Conservation (phyloP, 2,113 vertebrate genomes). For the Lates calcarifer region DNA sequence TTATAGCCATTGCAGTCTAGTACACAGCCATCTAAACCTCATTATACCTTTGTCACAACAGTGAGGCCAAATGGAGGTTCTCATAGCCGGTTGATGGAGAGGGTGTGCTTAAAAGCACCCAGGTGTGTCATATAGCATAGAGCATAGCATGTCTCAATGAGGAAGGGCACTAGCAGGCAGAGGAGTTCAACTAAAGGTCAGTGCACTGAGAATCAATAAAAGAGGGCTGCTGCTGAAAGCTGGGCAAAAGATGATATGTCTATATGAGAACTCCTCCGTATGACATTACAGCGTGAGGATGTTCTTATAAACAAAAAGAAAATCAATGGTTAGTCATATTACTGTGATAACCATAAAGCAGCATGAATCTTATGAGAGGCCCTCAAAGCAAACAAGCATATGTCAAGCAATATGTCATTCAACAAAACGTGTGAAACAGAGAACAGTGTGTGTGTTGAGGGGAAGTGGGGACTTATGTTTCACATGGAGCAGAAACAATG, state of each 20-base stretch:
- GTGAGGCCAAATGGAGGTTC: constrained; percentile 84
- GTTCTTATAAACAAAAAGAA: constrained; percentile 50
- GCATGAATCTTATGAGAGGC: constrained; percentile 26
- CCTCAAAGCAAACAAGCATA: constrained; percentile 25
- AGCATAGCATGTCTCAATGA: constrained; percentile 73
- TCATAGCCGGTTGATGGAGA: constrained; percentile 84
- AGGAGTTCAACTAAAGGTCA: constrained; percentile 84
- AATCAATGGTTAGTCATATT: constrained; percentile 55
- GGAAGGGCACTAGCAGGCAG: constrained; percentile 68
- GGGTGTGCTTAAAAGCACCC: constrained; percentile 85
- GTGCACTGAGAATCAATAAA: constrained; percentile 75
- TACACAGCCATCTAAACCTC: constrained; percentile 85
- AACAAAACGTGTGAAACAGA: constrained; percentile 4
- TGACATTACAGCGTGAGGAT: constrained; percentile 49
- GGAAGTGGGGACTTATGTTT: constrained; percentile 4
- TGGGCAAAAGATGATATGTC: constrained; percentile 60
- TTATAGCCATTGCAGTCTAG: constrained; percentile 76
- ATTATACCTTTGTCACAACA: constrained; percentile 85
- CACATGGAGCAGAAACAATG: neutral
- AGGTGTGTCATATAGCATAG: constrained; percentile 84
- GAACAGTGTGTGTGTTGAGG: neutral
- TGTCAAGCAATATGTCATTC: constrained; percentile 26
- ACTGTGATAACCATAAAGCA: constrained; percentile 44
- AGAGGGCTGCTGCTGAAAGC: constrained; percentile 58
- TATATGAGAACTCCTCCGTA: constrained; percentile 57